Evolutionary conservation across 1,140 invertebrate species (phyloP).

Genomic region (Drosophila kurseongensis): DNA sequence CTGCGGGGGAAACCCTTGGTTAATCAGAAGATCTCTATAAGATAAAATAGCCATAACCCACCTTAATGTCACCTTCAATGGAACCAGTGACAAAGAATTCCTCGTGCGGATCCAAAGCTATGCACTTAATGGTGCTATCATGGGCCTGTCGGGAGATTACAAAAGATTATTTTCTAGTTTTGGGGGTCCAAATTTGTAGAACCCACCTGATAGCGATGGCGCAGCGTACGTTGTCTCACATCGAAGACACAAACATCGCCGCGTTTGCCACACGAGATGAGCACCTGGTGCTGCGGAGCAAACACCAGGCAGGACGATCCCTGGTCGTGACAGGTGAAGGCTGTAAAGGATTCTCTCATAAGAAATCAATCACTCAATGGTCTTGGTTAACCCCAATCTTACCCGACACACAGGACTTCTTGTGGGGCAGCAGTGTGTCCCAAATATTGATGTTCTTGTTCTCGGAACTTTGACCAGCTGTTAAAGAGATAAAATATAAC

Average conservation of each 20-base stretch:
- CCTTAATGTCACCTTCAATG: slow-evolving; percentile 99
- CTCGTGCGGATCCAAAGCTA: slow-evolving; percentile 96
- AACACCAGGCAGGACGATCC: slow-evolving; percentile 95
- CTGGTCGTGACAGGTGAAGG: slow-evolving; percentile 96
- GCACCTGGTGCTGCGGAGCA: slow-evolving; percentile 95
- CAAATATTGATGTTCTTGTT: slow-evolving; percentile 99
- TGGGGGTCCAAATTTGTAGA: too few relatives aligned
- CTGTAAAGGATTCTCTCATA: slow-evolving; percentile 68
- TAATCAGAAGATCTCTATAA: background rate
- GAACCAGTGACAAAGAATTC: slow-evolving; percentile 99
- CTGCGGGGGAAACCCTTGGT: slow-evolving; percentile 85
- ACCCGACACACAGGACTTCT: slow-evolving; percentile 96
- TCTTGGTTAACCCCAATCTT: slow-evolving; percentile 47
- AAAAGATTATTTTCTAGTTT: background rate
- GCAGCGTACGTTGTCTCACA: slow-evolving; percentile 93
- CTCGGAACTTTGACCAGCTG: slow-evolving; percentile 97
- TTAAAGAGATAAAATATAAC: background rate
- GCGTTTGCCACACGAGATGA: slow-evolving; percentile 97
- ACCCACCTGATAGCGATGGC: slow-evolving; percentile 91
- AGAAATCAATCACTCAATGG: background rate
- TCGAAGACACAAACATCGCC: slow-evolving; percentile 98
- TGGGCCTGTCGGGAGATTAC: slow-evolving; percentile 88
- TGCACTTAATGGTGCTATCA: slow-evolving; percentile 96
- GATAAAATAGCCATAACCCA: slow-evolving; percentile 78
- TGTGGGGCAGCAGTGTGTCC: slow-evolving; percentile 98